These are phyloP conservation scores for Diacarnus erythraeanus DNA, from an alignment of 37 sponge, comb jelly and placozoan species.

Conservation along the genomic window DNA sequence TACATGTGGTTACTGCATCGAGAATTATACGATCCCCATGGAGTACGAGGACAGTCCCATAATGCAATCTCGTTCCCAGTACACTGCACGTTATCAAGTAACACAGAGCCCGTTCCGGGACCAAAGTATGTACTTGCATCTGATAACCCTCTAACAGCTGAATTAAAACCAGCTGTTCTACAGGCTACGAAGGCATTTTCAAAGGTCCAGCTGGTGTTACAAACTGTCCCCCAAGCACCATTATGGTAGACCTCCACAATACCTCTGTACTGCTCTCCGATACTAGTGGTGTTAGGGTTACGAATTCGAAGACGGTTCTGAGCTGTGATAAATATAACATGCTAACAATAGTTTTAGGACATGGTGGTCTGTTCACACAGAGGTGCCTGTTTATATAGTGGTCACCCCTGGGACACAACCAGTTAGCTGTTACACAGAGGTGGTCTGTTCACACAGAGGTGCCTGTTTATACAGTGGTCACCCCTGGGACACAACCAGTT, in stretches of 20 bases:
- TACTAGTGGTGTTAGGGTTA: slow-evolving; percentile 25
- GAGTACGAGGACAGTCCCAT: neutral
- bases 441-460: no score
- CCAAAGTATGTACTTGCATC: slow-evolving; percentile 16
- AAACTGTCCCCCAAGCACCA: slow-evolving; percentile 55
- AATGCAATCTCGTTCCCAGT: slow-evolving; percentile 23
- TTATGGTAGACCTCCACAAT: slow-evolving; percentile 46
- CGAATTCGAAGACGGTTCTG: slow-evolving; percentile 11
- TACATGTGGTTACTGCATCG: slow-evolving; percentile 3
- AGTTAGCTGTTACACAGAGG: no score
- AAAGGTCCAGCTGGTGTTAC: slow-evolving; percentile 25
- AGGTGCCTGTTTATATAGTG: no score
- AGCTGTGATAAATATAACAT: neutral
- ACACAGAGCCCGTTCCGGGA: neutral
- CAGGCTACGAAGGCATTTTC: slow-evolving; percentile 53
- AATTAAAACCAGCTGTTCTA: slow-evolving; percentile 31
- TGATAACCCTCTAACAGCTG: slow-evolving; percentile 28
- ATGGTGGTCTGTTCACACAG: no score
- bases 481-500: no score
- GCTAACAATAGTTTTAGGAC: no score
- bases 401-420: no score
- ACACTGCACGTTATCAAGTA: slow-evolving; percentile 29
- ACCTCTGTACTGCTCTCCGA: slow-evolving; percentile 39
- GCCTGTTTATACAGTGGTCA: no score
- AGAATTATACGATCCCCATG: neutral